phyloP scores from a whole-genome alignment of 2,888 invertebrate genomes.

The Chloroclystis v-ata region DNA sequence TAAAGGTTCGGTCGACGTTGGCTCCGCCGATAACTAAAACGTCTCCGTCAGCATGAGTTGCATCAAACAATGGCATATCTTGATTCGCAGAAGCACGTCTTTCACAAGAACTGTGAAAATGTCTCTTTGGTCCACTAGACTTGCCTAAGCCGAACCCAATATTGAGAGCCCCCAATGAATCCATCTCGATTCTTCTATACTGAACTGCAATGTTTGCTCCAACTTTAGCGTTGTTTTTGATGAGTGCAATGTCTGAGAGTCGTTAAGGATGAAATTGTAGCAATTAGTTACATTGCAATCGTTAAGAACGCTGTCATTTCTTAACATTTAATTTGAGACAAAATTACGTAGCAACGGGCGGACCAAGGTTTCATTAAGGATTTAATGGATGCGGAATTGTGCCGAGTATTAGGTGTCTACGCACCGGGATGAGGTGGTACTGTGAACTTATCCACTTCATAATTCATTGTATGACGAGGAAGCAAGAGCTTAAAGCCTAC shows the following conservation, averaged over 20 bases:
- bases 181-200: slow-evolving; percentile 67
- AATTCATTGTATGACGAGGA: slow-evolving; percentile 4
- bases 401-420: slow-evolving; percentile 18
- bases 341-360: slow-evolving; percentile 39
- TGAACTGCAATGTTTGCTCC: slow-evolving; percentile 88
- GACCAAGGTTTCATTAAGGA: slow-evolving; percentile 45
- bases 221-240: slow-evolving; percentile 93
- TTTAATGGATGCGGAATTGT: slow-evolving; percentile 44
- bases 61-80: slow-evolving; percentile 33
- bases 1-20: slow-evolving; percentile 84
- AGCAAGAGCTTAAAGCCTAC: background rate
- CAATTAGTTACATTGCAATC: slow-evolving; percentile 53
- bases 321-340: slow-evolving; percentile 52
- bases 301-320: slow-evolving; percentile 48
- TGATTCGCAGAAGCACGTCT: slow-evolving; percentile 23
- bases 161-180: slow-evolving; percentile 46
- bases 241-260: slow-evolving; percentile 88
- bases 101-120: slow-evolving; percentile 51
- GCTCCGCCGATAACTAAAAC: slow-evolving; percentile 88
- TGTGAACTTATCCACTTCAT: slow-evolving; percentile 2
- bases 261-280: slow-evolving; percentile 60
- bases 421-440: slow-evolving; percentile 1
- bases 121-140: slow-evolving; percentile 38
- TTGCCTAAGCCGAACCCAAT: slow-evolving; percentile 36
- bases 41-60: slow-evolving; percentile 37